Evolutionary conservation across 92 coral and sea anemone species (phyloP), one percentile per base, ranked within the genome.

Genomic region (Meandrina meandrites): DNA sequence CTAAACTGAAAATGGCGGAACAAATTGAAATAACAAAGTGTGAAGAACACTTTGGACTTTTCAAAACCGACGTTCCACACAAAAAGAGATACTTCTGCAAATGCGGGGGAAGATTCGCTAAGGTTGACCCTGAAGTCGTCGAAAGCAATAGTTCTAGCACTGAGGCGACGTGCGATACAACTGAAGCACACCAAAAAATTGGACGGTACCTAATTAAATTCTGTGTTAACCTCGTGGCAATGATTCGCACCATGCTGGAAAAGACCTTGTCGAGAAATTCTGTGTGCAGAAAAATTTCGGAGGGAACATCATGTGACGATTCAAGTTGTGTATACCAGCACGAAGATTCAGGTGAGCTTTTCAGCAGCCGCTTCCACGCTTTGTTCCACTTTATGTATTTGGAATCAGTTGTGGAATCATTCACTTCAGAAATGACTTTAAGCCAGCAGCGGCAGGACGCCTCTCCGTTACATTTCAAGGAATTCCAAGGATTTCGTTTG

Each of bases 41-140:
- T 58, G 94, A 95, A 70, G 75, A 79, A 58, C 88, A 83, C 89
- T 95, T 95, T 80, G 98, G 96, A 34, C 93, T 95, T 81, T 66
- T 74, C 76, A 85, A 84, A 68, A 82, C 92, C 2, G 92, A 87
- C 14, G 92, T 75, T 45, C 48, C 80, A 19, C 56, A 67, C 24
- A 28, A 75, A 5, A 81, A 58, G 47, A 62, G 60, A 28, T 92
- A 71, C 28, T 81, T 78, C 16, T 48, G 81, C 78, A 88, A 64
- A 27, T 75, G 79, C 18, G 84, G 88, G 18, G 87, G 87, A 13
- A 68, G 83, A 56, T 92, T 92, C 78, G 50, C 92, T 70, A 34
- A 15, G 14, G 48, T 92, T 14, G 81, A 86, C 31, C 86, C 88
- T 17, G 80, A 88, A 31, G 47, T 89, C 42, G 11, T 62, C 16